Evolutionary conservation across 2,888 invertebrate genomes (phyloP).

Genomic region (Rhyacophila evoluta): DNA sequence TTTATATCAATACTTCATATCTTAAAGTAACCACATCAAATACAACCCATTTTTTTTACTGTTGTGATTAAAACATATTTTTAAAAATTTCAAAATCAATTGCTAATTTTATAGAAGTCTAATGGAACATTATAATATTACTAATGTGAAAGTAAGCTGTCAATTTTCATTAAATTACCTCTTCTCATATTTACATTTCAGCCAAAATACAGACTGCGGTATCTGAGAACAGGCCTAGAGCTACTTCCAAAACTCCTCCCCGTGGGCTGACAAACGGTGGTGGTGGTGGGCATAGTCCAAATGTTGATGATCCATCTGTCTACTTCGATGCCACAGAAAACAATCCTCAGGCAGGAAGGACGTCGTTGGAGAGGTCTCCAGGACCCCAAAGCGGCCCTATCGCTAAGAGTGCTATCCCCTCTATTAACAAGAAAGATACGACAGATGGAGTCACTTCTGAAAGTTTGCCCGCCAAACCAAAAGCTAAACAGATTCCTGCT

Average conservation of each 20-base stretch:
- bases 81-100: too few species aligned
- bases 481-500: neutral
- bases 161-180: neutral
- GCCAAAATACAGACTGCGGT: constrained; percentile 51
- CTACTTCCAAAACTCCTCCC: constrained; percentile 28
- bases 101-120: too few species aligned
- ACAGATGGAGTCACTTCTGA: neutral
- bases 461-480: neutral
- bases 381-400: constrained; percentile 32
- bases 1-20: neutral
- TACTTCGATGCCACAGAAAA: constrained; percentile 87
- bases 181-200: constrained; percentile 31
- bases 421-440: neutral
- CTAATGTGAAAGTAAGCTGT: too few species aligned
- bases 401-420: neutral
- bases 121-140: too few species aligned
- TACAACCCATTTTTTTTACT: too few species aligned
- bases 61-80: too few species aligned
- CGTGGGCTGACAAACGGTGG: constrained; percentile 56
- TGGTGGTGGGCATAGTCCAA: constrained; percentile 69
- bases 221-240: constrained; percentile 45
- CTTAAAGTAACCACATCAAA: too few species aligned
- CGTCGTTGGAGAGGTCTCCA: constrained; percentile 54
- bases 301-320: constrained; percentile 80
- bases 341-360: constrained; percentile 59